Conservation (phyloP, 2,888 invertebrate genomes). For the Torymus auratus region DNA sequence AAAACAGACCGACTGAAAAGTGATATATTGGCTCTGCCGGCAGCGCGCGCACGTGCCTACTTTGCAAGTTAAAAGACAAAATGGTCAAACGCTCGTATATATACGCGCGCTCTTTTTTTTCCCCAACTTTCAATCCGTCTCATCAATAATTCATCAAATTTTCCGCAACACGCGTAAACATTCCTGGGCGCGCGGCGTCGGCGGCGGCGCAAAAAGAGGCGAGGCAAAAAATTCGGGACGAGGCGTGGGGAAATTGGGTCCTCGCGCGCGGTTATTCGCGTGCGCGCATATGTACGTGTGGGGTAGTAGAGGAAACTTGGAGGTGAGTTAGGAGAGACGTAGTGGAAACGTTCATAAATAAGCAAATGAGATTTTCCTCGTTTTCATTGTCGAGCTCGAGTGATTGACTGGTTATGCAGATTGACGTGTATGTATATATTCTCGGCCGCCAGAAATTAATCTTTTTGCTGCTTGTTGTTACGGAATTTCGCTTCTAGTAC, state of each 20-base stretch:
- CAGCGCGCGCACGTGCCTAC: constrained; percentile 41
- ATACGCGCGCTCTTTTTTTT: not conserved
- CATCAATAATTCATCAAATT: constrained; percentile 59
- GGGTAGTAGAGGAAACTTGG: not conserved
- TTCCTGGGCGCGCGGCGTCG: constrained; percentile 12
- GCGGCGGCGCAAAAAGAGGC: not conserved
- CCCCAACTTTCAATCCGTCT: constrained; percentile 49
- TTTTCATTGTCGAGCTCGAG: constrained; percentile 26
- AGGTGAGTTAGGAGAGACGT: not conserved
- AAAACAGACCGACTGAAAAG: constrained; percentile 41
- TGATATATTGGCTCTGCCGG: constrained; percentile 31
- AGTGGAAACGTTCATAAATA: constrained; percentile 44
- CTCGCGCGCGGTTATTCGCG: not conserved
- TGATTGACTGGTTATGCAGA: constrained; percentile 36
- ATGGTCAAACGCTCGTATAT: constrained; percentile 31
- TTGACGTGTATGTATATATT: not conserved
- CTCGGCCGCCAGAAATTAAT: constrained; percentile 17
- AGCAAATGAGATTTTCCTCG: constrained; percentile 41
- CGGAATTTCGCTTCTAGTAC: no score
- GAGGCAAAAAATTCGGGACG: not conserved
- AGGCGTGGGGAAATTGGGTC: constrained; percentile 34
- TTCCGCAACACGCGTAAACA: constrained; percentile 54
- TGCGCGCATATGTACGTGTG: not conserved
- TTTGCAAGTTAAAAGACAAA: constrained; percentile 57
- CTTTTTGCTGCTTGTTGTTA: not conserved